Conservation (phyloP, 1,140 invertebrate species). For the Aricia agestis region DNA sequence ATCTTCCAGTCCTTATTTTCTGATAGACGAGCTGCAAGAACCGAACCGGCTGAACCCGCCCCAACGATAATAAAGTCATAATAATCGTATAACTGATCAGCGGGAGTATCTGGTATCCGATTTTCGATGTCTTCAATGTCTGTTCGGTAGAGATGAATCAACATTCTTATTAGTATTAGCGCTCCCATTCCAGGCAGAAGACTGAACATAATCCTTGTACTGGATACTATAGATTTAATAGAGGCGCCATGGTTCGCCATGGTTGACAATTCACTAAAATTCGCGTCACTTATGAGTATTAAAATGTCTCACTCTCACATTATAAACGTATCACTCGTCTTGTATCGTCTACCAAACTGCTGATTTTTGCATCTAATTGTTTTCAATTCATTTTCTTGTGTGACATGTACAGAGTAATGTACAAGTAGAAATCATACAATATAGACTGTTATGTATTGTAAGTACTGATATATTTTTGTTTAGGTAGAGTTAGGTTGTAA, state of each 20-base stretch:
- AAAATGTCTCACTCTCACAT: constrained; percentile 9
- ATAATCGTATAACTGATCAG: constrained; percentile 68
- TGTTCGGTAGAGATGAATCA: constrained; percentile 78
- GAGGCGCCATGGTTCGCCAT: constrained; percentile 46
- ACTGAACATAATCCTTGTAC: constrained; percentile 78
- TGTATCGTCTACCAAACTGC: neutral
- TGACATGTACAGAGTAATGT: constrained; percentile 1
- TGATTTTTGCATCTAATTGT: constrained; percentile 1
- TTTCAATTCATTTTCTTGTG: neutral
- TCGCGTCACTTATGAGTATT: neutral
- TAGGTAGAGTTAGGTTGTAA: too few species aligned
- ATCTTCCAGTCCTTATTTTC: constrained; percentile 83
- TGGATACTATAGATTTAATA: constrained; percentile 60
- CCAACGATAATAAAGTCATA: constrained; percentile 90
- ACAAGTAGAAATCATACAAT: neutral
- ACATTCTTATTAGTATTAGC: constrained; percentile 77
- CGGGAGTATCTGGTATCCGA: constrained; percentile 72
- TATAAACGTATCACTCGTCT: neutral
- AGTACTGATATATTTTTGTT: too few species aligned
- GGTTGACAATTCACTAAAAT: constrained; percentile 15
- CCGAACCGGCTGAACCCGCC: constrained; percentile 88
- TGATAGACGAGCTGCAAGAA: constrained; percentile 85
- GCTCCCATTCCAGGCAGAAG: constrained; percentile 79
- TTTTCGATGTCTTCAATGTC: constrained; percentile 81
- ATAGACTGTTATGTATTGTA: too few species aligned